Base-by-base conservation (phyloP, 23 tunicate species). In the Botrylloides violaceus region DNA sequence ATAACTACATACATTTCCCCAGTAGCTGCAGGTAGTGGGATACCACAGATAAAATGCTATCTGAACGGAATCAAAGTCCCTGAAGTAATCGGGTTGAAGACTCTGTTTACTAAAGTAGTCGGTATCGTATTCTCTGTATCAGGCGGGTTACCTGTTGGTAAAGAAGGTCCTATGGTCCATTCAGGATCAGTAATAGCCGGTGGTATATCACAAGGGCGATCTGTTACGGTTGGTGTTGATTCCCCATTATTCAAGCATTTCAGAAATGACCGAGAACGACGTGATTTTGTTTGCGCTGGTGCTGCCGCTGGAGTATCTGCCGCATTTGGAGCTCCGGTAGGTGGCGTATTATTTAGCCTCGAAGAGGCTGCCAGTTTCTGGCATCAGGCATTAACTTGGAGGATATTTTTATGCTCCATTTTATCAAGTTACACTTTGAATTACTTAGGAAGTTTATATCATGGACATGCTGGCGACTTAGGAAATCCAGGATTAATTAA, bases 111-210 rank as follows among this genome's bases (percentile, higher is more conserved):
- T 57, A 92, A 92, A 72, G 93, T 84, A 4, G 83, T 76, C 29
- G 98, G 98, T 6, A 92, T 92, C 19, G 76, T 92, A 26, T 79
- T 79, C 32, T 76, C 93, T 59, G 98, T 92, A 24, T 84, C 98
- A 23, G 98, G 98, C 37, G 98, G 96, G 71, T 48, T 75, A 0
- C 31, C 57, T 63, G 57, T 75, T 60, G 65, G 63, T 6, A 75
- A 60, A 27, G 98, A 92, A 85, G 98, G 98, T 22, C 98, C 98
- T 1, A 92, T 92, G 98, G 89, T 92, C 47, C 98, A 92, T 80
- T 84, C 93, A 66, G 98, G 98, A 15, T 93, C 95, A 5, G 92
- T 92, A 33, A 80, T 92, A 25, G 98, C 86, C 1, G 98, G 83
- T 20, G 98, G 94, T 26, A 57, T 92, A 0, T 92, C 98, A 15